Percentiles rank a stretch among this genome's conserved stretches.
phyloP scores from a whole-genome alignment of 2,113 vertebrate species.

The Picathartes gymnocephalus region DNA sequence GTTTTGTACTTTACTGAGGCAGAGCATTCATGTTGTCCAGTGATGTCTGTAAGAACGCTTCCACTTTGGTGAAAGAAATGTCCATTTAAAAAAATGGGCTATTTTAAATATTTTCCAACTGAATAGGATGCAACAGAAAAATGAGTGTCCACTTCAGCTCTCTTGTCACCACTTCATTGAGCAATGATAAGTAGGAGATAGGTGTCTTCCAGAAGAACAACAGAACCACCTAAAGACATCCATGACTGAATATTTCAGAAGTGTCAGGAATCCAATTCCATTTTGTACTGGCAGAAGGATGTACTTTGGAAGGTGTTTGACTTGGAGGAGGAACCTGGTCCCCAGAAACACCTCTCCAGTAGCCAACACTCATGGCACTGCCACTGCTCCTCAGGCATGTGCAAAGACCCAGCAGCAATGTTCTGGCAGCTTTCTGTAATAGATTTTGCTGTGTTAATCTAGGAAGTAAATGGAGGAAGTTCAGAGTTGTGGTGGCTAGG shows the following conservation, averaged over 20 bases:
- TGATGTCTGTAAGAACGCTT: not conserved
- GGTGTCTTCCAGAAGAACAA: not conserved
- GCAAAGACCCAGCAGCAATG: not conserved
- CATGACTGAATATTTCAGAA: not conserved
- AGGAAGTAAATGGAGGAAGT: not conserved
- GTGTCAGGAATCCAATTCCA: not conserved
- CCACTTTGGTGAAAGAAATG: not conserved
- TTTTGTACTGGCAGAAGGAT: not conserved
- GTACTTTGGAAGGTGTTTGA: not conserved
- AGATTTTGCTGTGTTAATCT: not conserved
- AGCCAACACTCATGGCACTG: not conserved
- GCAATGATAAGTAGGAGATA: not conserved
- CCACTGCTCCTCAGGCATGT: not conserved
- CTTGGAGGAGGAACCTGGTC: not conserved
- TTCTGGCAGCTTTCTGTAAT: not conserved
- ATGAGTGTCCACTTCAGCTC: not conserved
- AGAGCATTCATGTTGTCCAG: not conserved
- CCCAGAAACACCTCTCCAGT: not conserved
- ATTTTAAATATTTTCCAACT: not conserved
- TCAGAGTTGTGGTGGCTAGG: not conserved
- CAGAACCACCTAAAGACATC: not conserved
- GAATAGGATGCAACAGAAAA: not conserved
- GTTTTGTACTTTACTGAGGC: not conserved
- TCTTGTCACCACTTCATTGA: not conserved
- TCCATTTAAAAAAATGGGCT: not conserved